Evolutionary conservation across 2,888 invertebrate species (phyloP).

Genomic region (Esperia sulphurella): DNA sequence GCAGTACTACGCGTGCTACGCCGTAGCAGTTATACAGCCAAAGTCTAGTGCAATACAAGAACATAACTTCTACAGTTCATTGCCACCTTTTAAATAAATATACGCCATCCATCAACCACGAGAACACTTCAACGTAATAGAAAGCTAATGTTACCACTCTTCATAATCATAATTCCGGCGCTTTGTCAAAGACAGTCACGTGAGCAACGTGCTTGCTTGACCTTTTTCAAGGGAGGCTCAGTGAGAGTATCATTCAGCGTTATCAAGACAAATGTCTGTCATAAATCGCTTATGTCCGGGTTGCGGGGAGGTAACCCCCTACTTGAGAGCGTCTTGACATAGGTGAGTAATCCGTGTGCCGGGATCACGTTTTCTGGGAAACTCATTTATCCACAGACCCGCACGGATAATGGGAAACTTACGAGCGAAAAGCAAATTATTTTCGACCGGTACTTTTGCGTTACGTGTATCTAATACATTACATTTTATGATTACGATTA

Average conservation of each 20-base stretch:
- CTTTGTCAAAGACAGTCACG: neutral
- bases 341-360: neutral
- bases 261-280: conserved; percentile 3
- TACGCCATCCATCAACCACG: no score
- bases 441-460: no score
- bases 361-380: neutral
- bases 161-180: neutral
- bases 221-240: neutral
- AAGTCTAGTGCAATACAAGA: no score
- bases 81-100: no score
- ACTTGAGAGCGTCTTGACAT: neutral
- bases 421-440: neutral
- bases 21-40: no score
- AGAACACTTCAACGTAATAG: neutral
- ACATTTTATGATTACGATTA: no score
- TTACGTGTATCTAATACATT: no score
- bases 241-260: neutral
- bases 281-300: conserved; percentile 1
- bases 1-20: no score
- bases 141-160: neutral
- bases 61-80: no score
- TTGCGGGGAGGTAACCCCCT: neutral
- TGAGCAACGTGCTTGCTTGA: neutral
- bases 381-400: neutral
- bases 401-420: neutral